Base-by-base conservation (phyloP, 2,113 vertebrate genomes). In the Struthio camelus region DNA sequence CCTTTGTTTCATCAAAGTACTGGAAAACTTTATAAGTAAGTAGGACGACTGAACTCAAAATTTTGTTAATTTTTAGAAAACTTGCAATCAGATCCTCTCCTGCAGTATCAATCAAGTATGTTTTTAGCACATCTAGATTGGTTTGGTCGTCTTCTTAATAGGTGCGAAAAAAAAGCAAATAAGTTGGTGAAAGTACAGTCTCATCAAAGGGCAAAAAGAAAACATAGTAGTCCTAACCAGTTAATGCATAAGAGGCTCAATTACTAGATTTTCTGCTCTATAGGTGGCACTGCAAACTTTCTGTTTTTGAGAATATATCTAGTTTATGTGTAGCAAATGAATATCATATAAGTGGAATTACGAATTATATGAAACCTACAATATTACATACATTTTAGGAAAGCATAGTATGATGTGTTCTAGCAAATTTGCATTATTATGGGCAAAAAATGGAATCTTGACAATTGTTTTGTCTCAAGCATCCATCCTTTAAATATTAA, bases 141-240 rank as follows among this genome's bases (percentile, higher is more conserved):
- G 12, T 8, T 76, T 83, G 19, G 40, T 96, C 79, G 62, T 79
- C 64, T 94, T 90, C 79, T 67, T 90, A 94, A 87, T 80, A 90
- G 46, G 58, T 72, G 89, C 61, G 89, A 90, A 90, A 87, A 90
- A 87, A 91, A 85, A 83, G 6, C 8, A 80, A 92, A 36, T 71
- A 90, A 80, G 20, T 87, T 84, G 28, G 9, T 72, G 80, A 87
- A 94, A 42, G 51, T 27, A 11, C 24, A 71, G 56, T 30, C 40
- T 76, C 67, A 72, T 27, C 28, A 87, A 72, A 84, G 40, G 27
- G 13, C 18, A 67, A 84, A 84, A 80, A 80, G 38, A 56, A 87
- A 80, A 62, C 17, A 44, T 19, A 50, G 10, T 36, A 72, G 51
- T 61, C 40, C 9, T 71, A 84, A 80, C 12, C 13, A 77, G 79